Evolutionary conservation across 2,888 invertebrate genomes (phyloP).

Genomic region (Zootermopsis nevadensis): DNA sequence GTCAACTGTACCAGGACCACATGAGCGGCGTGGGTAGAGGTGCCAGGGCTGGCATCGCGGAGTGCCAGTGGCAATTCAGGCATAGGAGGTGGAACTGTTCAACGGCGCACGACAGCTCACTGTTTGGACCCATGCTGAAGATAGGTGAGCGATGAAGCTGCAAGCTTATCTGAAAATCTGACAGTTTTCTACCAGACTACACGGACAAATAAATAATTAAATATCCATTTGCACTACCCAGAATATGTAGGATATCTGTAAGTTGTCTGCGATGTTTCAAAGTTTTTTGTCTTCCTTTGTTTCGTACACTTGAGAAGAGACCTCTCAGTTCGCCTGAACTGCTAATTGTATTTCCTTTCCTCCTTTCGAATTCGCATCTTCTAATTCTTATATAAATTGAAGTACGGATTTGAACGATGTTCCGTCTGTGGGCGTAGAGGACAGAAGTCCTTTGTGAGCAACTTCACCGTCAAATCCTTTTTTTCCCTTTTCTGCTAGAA

Average conservation of each 20-base stretch:
- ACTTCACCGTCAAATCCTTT: background rate
- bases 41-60: slow-evolving; percentile 81
- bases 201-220: too few relatives aligned
- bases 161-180: too few relatives aligned
- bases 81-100: slow-evolving; percentile 91
- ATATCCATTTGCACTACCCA: too few relatives aligned
- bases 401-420: background rate
- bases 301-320: too few relatives aligned
- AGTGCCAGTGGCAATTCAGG: slow-evolving; percentile 89
- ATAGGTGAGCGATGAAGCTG: too few relatives aligned
- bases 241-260: too few relatives aligned
- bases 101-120: slow-evolving; percentile 65
- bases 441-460: background rate
- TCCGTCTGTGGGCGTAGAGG: background rate
- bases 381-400: background rate
- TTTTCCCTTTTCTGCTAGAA: background rate
- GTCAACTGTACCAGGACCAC: slow-evolving; percentile 87
- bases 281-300: background rate
- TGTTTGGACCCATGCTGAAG: too few relatives aligned
- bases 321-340: background rate
- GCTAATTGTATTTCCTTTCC: background rate
- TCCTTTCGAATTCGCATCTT: background rate
- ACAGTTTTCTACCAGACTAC: too few relatives aligned
- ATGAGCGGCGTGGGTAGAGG: slow-evolving; percentile 84
- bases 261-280: background rate